A percentile compares a stretch with the other conserved stretches of the same genome.
These are phyloP conservation scores for Ptychoptera contaminata DNA, from an alignment of 2,888 invertebrate species.

Conservation along the genomic window DNA sequence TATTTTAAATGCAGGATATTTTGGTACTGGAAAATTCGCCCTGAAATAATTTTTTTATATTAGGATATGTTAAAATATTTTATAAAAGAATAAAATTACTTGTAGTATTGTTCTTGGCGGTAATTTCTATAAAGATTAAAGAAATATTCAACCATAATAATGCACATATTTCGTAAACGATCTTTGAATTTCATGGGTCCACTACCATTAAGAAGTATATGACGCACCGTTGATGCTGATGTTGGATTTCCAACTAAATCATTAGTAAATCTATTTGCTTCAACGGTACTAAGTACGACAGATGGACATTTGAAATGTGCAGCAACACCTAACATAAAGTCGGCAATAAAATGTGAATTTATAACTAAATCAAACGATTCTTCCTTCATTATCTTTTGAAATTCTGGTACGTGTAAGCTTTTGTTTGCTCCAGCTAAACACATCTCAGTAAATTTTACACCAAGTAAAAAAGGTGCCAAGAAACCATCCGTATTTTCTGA, in stretches of 20 bases:
- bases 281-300: conserved; percentile 17
- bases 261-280: conserved; percentile 17
- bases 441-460: neutral
- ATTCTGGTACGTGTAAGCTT: conserved; percentile 11
- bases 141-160: neutral
- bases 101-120: no score
- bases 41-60: conserved; percentile 14
- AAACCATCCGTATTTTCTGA: no score
- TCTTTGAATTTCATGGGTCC: conserved; percentile 12
- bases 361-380: conserved; percentile 21
- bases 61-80: neutral
- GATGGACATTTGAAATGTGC: conserved; percentile 23
- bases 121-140: neutral
- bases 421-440: conserved; percentile 1
- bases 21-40: conserved; percentile 20
- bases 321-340: conserved; percentile 23
- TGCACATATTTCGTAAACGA: conserved; percentile 15
- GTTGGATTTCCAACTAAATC: conserved; percentile 20
- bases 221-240: conserved; percentile 17
- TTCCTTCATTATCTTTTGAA: conserved; percentile 13
- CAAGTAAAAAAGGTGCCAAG: no score
- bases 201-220: conserved; percentile 10
- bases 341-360: conserved; percentile 21
- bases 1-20: conserved; percentile 16
- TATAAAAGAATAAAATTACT: no score